Percentiles rank a stretch among this genome's conserved stretches.
Evolutionary conservation across 2,113 vertebrate species (phyloP).

Genomic region (Psettodes erumei): DNA sequence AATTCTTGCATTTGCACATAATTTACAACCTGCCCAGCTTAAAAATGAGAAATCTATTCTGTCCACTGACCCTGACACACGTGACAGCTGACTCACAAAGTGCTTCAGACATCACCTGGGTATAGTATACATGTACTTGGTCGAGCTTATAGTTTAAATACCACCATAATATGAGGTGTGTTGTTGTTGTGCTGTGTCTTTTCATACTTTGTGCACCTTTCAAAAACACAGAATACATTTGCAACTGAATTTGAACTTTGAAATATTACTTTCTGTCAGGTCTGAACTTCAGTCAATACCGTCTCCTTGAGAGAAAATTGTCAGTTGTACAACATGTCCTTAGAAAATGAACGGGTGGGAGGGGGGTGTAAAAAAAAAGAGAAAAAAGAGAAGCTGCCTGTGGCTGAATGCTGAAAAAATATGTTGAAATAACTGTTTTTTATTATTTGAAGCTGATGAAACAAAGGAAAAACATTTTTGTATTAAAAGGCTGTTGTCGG

Average conservation of each 20-base stretch:
- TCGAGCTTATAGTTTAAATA: neutral
- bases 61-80: neutral
- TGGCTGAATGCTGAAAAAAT: slow-evolving; percentile 10
- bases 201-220: neutral
- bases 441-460: slow-evolving; percentile 15
- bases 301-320: slow-evolving; percentile 49
- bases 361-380: neutral
- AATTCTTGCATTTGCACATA: neutral
- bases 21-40: slow-evolving; percentile 1
- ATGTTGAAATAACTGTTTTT: slow-evolving; percentile 1
- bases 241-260: slow-evolving; percentile 21
- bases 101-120: neutral
- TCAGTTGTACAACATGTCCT: slow-evolving; percentile 17
- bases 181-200: neutral
- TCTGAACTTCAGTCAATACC: slow-evolving; percentile 16
- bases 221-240: slow-evolving; percentile 7
- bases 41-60: neutral
- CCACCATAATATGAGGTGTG: neutral
- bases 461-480: neutral
- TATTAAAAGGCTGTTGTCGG: slow-evolving; percentile 31
- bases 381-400: slow-evolving; percentile 24
- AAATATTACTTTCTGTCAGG: slow-evolving; percentile 28
- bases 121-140: neutral
- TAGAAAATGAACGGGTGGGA: slow-evolving; percentile 15
- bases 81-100: neutral